Evolutionary conservation across 2,888 invertebrate genomes (phyloP).

Genomic region (Catonia carolina): DNA sequence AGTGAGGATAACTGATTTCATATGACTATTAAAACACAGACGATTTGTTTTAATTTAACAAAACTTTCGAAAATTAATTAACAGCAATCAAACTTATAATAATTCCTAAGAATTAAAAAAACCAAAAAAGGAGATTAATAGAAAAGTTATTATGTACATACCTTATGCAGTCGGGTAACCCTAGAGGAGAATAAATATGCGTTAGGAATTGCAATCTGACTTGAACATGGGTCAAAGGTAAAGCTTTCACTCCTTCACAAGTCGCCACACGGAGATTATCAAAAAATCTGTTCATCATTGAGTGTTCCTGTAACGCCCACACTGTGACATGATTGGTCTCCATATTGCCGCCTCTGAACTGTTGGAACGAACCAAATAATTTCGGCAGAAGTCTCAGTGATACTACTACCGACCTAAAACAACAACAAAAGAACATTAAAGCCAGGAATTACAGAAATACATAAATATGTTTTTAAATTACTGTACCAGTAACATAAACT

Average conservation of each 20-base stretch:
- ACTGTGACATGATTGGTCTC: constrained; percentile 81
- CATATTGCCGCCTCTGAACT: constrained; percentile 76
- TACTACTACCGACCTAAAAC: constrained; percentile 73
- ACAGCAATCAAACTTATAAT: neutral
- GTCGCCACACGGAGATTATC: constrained; percentile 75
- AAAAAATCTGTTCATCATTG: constrained; percentile 90
- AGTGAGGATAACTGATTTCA: no score
- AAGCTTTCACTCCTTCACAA: constrained; percentile 39
- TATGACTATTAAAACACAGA: no score
- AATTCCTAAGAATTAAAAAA: neutral
- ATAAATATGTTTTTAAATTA: no score
- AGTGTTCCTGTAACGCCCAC: constrained; percentile 88
- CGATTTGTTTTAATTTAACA: no score
- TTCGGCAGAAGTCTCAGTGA: constrained; percentile 84
- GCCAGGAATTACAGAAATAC: no score
- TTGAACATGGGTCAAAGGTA: constrained; percentile 73
- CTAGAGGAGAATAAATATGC: constrained; percentile 82
- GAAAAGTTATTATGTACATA: no score
- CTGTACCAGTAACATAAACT: no score
- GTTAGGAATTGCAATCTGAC: constrained; percentile 87
- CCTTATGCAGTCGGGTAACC: constrained; percentile 83
- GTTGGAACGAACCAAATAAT: constrained; percentile 83
- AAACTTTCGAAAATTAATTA: neutral
- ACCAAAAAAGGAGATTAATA: no score
- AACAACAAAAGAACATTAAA: no score